Evolutionary conservation across 2,797 vertebrate genomes (phyloP).

Genomic region (Girardinus metallicus): DNA sequence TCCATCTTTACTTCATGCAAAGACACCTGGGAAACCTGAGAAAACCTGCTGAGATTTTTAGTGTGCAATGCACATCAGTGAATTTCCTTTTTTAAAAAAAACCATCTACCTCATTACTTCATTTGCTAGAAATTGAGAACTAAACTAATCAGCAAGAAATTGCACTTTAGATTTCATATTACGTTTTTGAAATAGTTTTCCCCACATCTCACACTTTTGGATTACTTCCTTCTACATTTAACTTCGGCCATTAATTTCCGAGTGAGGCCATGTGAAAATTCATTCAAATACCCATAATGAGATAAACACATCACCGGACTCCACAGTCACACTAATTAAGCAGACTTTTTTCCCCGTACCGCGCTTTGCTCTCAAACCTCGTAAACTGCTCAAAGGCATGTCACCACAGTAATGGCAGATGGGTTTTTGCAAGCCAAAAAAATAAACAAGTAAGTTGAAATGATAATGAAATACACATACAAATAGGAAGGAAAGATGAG

Average conservation of each 20-base stretch:
- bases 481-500: constrained; percentile 52
- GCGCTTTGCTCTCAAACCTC: constrained; percentile 59
- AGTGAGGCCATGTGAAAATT: constrained; percentile 58
- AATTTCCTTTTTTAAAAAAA: constrained; percentile 2
- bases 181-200: constrained; percentile 28
- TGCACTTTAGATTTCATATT: constrained; percentile 9
- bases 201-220: constrained; percentile 18
- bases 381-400: constrained; percentile 66
- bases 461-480: constrained; percentile 39
- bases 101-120: neutral
- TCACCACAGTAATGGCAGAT: constrained; percentile 77
- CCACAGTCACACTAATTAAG: constrained; percentile 76
- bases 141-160: constrained; percentile 21
- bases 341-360: constrained; percentile 55
- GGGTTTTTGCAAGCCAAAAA: constrained; percentile 66
- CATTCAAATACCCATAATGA: constrained; percentile 57
- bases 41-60: constrained; percentile 32
- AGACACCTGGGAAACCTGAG: constrained; percentile 45
- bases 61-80: constrained; percentile 17
- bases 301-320: constrained; percentile 61
- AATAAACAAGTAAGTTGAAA: constrained; percentile 61
- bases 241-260: constrained; percentile 27
- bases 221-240: constrained; percentile 20
- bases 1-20: constrained; percentile 51
- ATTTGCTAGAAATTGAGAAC: constrained; percentile 5